phyloP scores from a whole-genome alignment of 1,140 invertebrate genomes.

The Diachasma alloeum region DNA sequence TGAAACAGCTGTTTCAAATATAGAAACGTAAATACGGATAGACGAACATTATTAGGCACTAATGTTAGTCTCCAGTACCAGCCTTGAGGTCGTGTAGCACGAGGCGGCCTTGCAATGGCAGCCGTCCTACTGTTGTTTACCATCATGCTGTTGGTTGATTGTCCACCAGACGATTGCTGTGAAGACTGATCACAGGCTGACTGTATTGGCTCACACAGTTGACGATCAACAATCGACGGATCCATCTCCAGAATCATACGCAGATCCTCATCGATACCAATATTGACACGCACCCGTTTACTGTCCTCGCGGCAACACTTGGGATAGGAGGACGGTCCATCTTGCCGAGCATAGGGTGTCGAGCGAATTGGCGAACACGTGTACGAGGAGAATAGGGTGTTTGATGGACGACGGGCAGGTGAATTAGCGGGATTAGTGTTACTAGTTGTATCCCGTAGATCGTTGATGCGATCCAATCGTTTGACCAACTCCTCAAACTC shows the following conservation, averaged over 20 bases:
- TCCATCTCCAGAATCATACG: slow-evolving; percentile 73
- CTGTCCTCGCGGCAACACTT: slow-evolving; percentile 2
- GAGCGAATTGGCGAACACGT: slow-evolving; percentile 10
- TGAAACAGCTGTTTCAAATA: background rate
- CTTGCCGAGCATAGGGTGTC: background rate
- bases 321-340: slow-evolving; percentile 10
- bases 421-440: background rate
- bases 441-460: slow-evolving; percentile 20
- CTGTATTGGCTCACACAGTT: slow-evolving; percentile 32
- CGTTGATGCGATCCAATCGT: slow-evolving; percentile 58
- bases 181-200: slow-evolving; percentile 22
- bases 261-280: slow-evolving; percentile 70
- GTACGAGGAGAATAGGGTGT: background rate
- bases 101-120: slow-evolving; percentile 6
- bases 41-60: slow-evolving; percentile 17
- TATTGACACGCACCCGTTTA: slow-evolving; percentile 62
- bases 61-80: slow-evolving; percentile 35
- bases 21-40: slow-evolving; percentile 12
- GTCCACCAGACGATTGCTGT: slow-evolving; percentile 43
- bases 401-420: background rate
- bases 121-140: slow-evolving; percentile 3
- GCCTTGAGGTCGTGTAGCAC: slow-evolving; percentile 31
- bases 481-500: slow-evolving; percentile 60
- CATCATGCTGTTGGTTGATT: background rate
- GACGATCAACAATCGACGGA: slow-evolving; percentile 68